Evolutionary conservation across 2,113 vertebrate genomes (phyloP), one percentile per base, ranked within the genome.

Genomic region (Laterallus jamaicensis): DNA sequence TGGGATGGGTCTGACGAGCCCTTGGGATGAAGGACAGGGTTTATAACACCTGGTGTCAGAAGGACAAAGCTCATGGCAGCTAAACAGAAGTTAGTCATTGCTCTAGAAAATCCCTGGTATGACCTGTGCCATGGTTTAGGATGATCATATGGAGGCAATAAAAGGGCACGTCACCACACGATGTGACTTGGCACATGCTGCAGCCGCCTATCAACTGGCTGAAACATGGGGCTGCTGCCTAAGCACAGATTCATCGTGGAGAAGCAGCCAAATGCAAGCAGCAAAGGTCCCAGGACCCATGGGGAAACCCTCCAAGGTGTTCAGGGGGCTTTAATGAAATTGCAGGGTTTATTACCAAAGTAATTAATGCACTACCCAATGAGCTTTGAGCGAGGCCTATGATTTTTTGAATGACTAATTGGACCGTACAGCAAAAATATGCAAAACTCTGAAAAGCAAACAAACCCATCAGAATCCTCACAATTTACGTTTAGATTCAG

Each of bases 201-300:
- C 49, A 22, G 24, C 29, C 2, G 2, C 37, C 26, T 8, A 11
- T 0, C 0, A 1, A 3, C 8, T 25, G 21, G 28, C 56, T 49
- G 81, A 60, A 93, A 56, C 1, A 0, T 6, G 4, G 18, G 6
- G 24, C 12, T 11, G 63, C 29, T 82, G 49, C 66, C 10, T 5
- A 39, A 35, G 37, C 9, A n/a, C n/a, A 37, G 29, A 11, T 79
- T 80, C 24, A 7, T 17, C 11, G 3, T 2, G 4, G 13, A 31
- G 4, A 12, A 84, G 15, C 40, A 67, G 40, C 21, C 63, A 60
- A 19, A 52, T 17, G 17, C 5, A 50, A 71, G 42, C 44, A 77
- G 68, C 39, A 69, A 83, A 86, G 17, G 32, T 25, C 10, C 1
- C n/a, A 74, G 77, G 16, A 74, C 24, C 29, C 29, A n/a, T 0